A percentile compares a stretch with the other conserved stretches of the same genome.
phyloP scores from a whole-genome alignment of 2,888 invertebrate species.

The Ernsta delagoae region DNA sequence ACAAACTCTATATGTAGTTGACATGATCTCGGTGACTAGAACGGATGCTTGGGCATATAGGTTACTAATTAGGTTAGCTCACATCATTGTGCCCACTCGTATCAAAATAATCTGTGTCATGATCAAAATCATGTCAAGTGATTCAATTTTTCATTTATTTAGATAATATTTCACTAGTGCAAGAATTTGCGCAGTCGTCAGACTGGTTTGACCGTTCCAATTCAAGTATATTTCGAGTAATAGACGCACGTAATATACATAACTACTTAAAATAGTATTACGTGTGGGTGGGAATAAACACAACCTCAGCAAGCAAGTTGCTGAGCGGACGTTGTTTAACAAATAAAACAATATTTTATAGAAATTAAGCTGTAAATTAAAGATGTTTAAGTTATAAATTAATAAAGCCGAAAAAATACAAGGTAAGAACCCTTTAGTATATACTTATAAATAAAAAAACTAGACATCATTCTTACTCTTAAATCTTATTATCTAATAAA shows the following conservation, averaged over 20 bases:
- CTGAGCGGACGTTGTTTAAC: constrained; percentile 20
- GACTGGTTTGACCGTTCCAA: constrained; percentile 27
- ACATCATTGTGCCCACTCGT: background rate
- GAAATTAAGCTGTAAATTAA: constrained; percentile 2
- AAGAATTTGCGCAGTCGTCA: background rate
- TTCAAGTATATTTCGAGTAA: constrained; percentile 18
- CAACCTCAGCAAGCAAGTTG: constrained; percentile 29
- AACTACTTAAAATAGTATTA: constrained; percentile 9
- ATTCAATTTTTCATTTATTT: constrained; percentile 2
- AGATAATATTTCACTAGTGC: background rate
- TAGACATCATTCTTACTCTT: background rate
- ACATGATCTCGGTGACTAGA: background rate
- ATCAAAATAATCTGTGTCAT: constrained; percentile 17
- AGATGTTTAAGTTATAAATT: too few species aligned
- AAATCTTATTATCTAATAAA: too few species aligned
- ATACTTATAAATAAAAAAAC: background rate
- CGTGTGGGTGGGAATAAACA: constrained; percentile 19
- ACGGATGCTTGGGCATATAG: background rate
- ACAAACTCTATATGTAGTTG: too few species aligned
- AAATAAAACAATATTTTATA: background rate
- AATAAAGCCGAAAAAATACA: background rate
- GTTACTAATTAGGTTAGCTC: constrained; percentile 1
- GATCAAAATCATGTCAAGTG: constrained; percentile 9
- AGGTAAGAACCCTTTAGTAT: background rate
- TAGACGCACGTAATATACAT: constrained; percentile 8